Percentiles rank a stretch among this genome's conserved stretches.
Conservation (phyloP, 2,797 vertebrate species). For the Astyanax mexicanus region DNA sequence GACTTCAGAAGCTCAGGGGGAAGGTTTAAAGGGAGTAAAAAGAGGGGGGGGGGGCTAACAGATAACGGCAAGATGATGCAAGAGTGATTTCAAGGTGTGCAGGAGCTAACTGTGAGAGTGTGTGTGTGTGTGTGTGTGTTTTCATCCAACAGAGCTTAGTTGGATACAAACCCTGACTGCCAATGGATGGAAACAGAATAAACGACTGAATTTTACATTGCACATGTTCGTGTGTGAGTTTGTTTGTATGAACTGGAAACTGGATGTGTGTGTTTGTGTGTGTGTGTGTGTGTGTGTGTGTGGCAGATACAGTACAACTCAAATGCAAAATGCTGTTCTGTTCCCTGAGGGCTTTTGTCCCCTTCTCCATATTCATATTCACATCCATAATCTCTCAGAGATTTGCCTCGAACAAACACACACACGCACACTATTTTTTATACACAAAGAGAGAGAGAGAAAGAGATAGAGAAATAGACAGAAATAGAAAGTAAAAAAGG, state of each 20-base stretch:
- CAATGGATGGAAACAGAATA: conserved; percentile 35
- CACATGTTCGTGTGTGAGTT: neutral
- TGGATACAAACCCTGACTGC: conserved; percentile 40
- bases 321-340: conserved; percentile 16
- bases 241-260: too few relatives aligned
- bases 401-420: conserved; percentile 15
- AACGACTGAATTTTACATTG: neutral
- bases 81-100: conserved; percentile 48
- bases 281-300: conserved; percentile 14
- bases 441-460: neutral
- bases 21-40: neutral
- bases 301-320: conserved; percentile 43
- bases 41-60: neutral
- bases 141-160: too few relatives aligned
- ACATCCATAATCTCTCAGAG: conserved; percentile 38
- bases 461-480: too few relatives aligned
- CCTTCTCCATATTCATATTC: conserved; percentile 49
- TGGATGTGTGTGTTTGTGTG: neutral
- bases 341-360: conserved; percentile 31
- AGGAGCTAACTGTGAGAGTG: conserved; percentile 22
- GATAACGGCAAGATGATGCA: conserved; percentile 49
- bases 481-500: too few relatives aligned
- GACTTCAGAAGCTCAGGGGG: too few relatives aligned
- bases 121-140: conserved; percentile 23
- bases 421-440: too few relatives aligned